Evolutionary conservation across 2,888 invertebrate genomes (phyloP).

Genomic region (Eupithecia pulchellata): DNA sequence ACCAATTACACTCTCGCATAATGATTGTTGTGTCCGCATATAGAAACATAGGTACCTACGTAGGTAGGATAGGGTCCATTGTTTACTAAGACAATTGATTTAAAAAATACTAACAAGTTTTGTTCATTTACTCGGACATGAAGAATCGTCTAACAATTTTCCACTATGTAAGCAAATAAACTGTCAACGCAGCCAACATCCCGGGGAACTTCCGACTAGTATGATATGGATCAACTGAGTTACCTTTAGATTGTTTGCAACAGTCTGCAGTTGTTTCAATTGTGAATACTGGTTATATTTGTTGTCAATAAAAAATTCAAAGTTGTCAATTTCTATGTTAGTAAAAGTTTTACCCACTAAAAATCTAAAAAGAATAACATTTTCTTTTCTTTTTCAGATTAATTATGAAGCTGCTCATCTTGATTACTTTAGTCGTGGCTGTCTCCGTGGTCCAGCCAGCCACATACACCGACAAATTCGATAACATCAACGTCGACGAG

Average conservation of each 20-base stretch:
- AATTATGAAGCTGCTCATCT: slow-evolving; percentile 74
- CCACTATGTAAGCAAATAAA: too few relatives aligned
- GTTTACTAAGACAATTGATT: background rate
- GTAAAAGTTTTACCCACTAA: too few relatives aligned
- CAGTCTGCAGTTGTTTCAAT: too few relatives aligned
- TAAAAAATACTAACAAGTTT: background rate
- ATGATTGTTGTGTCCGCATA: slow-evolving; percentile 1
- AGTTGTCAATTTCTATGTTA: too few relatives aligned
- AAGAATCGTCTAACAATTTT: too few relatives aligned
- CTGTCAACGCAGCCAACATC: too few relatives aligned
- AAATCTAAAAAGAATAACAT: slow-evolving; percentile 8
- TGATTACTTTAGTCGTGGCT: slow-evolving; percentile 69
- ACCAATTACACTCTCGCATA: slow-evolving; percentile 1
- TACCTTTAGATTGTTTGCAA: too few relatives aligned
- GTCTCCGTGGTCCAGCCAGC: slow-evolving; percentile 71
- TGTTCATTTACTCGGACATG: background rate
- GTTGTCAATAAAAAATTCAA: too few relatives aligned
- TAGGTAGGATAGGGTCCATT: background rate
- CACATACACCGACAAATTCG: slow-evolving; percentile 88
- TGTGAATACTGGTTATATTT: too few relatives aligned
- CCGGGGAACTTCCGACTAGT: too few relatives aligned
- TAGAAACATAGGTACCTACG: background rate
- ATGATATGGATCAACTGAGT: too few relatives aligned
- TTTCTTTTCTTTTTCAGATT: slow-evolving; percentile 52
- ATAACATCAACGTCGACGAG: slow-evolving; percentile 88